Evolutionary conservation across 2,113 vertebrate species (phyloP), one percentile per base, ranked within the genome.

Genomic region (Stegastes partitus): DNA sequence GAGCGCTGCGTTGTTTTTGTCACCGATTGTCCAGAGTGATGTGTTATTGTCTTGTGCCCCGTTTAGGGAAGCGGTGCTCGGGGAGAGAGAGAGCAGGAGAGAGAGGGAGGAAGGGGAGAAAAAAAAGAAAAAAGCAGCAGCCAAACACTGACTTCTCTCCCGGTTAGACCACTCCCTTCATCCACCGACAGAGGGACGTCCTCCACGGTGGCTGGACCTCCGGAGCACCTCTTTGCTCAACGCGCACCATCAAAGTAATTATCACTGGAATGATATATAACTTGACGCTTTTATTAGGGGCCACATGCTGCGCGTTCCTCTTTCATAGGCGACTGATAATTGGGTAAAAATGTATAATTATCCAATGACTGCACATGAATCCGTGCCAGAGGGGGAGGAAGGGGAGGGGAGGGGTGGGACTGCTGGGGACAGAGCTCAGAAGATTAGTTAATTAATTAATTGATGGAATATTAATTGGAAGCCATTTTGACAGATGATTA

Each of bases 141-240:
- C 74, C 74, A 55, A 50, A 65, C 64, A 28, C 45, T 26, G 56
- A 77, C 69, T 61, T 47, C 55, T n/a, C 28, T n/a, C 26, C 18
- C 69, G 62, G 39, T 76, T 45, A 75, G 84, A 79, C 88, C 86
- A 86, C 89, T 87, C 79, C 86, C 87, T 72, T 15, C 65, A n/a
- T 9, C 66, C 56, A 58, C 83, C 77, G 63, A 73, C 80, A 91
- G 85, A 81, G 89, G 87, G 86, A 77, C 81, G 79, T 82, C 68
- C 85, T 80, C 67, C 62, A 23, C 71, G 0, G 39, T 9, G 22
- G 25, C 72, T 63, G 64, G 65, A 71, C 65, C 69, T 57, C 67
- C 67, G 18, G 37, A 58, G 49, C 54, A 0, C 45, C 15, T 26
- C 47, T n/a, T n/a, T 3, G 21, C 12, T 55, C 69, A n/a, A 18